Conservation (phyloP, 1,140 invertebrate genomes). For the Bombus sibiricus region DNA sequence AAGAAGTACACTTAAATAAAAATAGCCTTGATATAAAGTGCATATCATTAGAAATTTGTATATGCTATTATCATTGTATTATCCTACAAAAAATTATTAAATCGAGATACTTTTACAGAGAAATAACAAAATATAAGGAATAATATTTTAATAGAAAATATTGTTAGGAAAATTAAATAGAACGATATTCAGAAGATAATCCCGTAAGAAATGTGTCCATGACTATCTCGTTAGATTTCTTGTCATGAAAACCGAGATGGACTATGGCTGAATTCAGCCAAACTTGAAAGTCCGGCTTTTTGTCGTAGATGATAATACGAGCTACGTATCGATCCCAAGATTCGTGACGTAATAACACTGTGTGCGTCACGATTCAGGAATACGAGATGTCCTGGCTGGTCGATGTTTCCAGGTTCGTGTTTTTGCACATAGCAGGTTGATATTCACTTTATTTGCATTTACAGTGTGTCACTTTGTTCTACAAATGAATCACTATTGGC, state of each 20-base stretch:
- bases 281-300: conserved; percentile 19
- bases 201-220: neutral
- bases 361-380: conserved; percentile 47
- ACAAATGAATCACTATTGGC: neutral
- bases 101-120: too few species aligned
- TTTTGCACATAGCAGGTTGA: neutral
- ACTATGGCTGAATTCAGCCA: neutral
- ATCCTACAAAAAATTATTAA: neutral
- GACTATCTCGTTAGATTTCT: neutral
- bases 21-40: too few species aligned
- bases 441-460: neutral
- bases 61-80: neutral
- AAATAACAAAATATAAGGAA: neutral
- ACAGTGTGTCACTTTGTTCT: neutral
- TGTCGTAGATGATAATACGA: conserved; percentile 40
- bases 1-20: too few species aligned
- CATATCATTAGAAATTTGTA: too few species aligned
- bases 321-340: conserved; percentile 46
- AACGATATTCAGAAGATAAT: neutral
- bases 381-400: conserved; percentile 30
- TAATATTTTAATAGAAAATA: neutral
- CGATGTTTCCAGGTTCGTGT: neutral
- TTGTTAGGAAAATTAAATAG: neutral
- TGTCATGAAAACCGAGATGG: too few species aligned
- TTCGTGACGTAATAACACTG: conserved; percentile 53